These are phyloP conservation scores for Aphodius granarius DNA, from an alignment of 2,888 invertebrate species.

Conservation along the genomic window DNA sequence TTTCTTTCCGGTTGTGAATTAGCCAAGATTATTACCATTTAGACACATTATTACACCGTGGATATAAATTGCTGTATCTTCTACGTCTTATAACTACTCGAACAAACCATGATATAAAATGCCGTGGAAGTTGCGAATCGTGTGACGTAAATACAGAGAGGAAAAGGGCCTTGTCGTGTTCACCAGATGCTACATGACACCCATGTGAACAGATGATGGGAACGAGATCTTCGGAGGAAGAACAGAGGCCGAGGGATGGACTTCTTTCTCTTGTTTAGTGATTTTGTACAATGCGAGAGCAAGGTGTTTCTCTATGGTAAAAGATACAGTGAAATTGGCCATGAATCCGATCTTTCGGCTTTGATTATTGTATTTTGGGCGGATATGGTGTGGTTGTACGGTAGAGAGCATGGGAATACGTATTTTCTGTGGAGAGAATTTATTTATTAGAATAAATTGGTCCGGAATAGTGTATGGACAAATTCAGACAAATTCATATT, in stretches of 20 bases:
- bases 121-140: not conserved
- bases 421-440: too few relatives aligned
- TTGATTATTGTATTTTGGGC: not conserved
- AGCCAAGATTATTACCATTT: not conserved
- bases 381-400: not conserved
- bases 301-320: not conserved
- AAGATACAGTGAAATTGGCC: not conserved
- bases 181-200: slow-evolving; percentile 50
- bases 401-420: not conserved
- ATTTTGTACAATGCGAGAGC: not conserved
- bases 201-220: slow-evolving; percentile 48
- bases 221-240: slow-evolving; percentile 1
- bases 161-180: slow-evolving; percentile 35
- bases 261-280: not conserved
- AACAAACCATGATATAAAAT: too few relatives aligned
- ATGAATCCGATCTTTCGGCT: not conserved
- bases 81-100: too few relatives aligned
- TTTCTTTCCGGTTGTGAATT: not conserved
- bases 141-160: slow-evolving; percentile 12
- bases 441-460: too few relatives aligned
- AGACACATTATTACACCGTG: too few relatives aligned
- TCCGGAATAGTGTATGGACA: too few relatives aligned
- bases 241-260: not conserved
- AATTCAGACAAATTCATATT: too few relatives aligned
- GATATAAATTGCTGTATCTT: too few relatives aligned